These are phyloP conservation scores for Trachelus stipa DNA, from an alignment of 2,888 invertebrate species.

Conservation along the genomic window DNA sequence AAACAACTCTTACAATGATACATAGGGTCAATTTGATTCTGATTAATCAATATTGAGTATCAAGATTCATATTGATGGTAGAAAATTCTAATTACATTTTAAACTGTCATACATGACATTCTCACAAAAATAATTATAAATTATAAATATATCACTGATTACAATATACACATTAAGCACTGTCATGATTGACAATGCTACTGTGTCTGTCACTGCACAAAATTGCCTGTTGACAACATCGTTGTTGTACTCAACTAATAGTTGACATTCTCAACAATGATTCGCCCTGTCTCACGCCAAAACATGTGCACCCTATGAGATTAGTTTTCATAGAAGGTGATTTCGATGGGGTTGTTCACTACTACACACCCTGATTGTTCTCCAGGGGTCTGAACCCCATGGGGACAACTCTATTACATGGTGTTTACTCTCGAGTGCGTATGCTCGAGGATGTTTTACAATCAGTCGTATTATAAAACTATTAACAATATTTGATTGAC, in stretches of 20 bases:
- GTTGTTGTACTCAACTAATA: background rate
- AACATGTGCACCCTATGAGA: constrained; percentile 50
- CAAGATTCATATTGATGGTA: background rate
- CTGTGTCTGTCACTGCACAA: background rate
- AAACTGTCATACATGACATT: background rate
- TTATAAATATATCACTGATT: background rate
- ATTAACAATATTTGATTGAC: background rate
- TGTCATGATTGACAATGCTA: background rate
- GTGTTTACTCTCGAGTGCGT: constrained; percentile 47
- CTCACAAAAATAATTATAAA: background rate
- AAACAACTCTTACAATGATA: background rate
- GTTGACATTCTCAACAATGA: constrained; percentile 12
- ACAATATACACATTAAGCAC: too few species aligned
- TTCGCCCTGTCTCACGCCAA: constrained; percentile 34
- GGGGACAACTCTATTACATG: constrained; percentile 53
- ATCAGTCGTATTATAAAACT: background rate
- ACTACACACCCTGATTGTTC: constrained; percentile 46
- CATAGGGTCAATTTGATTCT: background rate
- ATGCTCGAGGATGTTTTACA: constrained; percentile 18
- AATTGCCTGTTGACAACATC: background rate
- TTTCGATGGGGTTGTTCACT: constrained; percentile 42
- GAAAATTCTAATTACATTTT: background rate
- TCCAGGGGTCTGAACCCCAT: constrained; percentile 39
- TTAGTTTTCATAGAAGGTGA: constrained; percentile 58
- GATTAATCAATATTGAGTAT: background rate